Base-by-base conservation (phyloP, 2,797 vertebrate species). In the Sebastolobus altivelis region DNA sequence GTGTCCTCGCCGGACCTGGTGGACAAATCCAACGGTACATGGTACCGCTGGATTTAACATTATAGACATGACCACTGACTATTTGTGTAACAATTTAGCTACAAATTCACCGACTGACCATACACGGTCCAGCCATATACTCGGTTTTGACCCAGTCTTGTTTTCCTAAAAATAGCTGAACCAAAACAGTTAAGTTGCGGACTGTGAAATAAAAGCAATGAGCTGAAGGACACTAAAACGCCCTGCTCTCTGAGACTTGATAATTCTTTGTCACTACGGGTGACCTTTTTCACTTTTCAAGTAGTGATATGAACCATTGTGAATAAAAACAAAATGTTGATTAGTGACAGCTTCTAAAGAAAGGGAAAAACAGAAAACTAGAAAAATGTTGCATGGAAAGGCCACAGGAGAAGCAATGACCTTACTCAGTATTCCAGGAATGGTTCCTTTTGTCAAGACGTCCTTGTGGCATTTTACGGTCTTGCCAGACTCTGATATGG, bases 401-500 rank as follows among this genome's bases (percentile, higher is more conserved):
- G 60, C 38, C 43, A 69, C 55, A 8, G 14, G 71, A 79, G 66
- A 74, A 52, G n/a, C 31, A 7, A 16, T 67, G 77, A 88, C 88
- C 68, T 84, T 75, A 31, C 59, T 81, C 75, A 9, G 60, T 84
- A 69, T 86, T 84, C 74, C 35, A 60, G 27, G 65, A 82, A 69
- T 18, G n/a, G 31, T 52, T 75, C 27, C 69, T 73, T 70, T 85
- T 81, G 55, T 86, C 49, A 29, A 65, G 66, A 72, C 43, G 1
- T 77, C 68, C 70, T 70, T 9, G 70, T 90, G 90, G 69, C 89
- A 89, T 90, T 90, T 90, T 75, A 69, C 61, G 63, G 37, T 86
- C 80, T 76, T 82, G 58, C 37, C 40, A 66, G 63, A 40, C 67
- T 52, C 31, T 74, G 86, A 87, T 82, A 49, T 37, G 35, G 46